phyloP scores from a whole-genome alignment of 2,113 vertebrate genomes.

The Agelaius tricolor region DNA sequence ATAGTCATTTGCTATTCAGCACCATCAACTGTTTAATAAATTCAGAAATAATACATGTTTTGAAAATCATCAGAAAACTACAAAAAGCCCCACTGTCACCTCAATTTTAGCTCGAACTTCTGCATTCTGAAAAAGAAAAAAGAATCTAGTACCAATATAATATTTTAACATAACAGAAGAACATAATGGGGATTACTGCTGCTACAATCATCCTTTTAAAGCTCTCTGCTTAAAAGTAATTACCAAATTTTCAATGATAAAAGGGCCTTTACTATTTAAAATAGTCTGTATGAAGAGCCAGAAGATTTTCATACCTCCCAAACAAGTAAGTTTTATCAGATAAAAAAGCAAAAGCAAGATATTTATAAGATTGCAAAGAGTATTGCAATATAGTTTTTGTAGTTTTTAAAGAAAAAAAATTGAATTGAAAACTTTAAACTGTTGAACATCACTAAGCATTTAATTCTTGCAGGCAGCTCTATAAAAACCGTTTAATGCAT shows the following conservation, averaged over 20 bases:
- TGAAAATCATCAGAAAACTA: not conserved
- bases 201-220: not conserved
- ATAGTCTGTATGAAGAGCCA: not conserved
- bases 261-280: not conserved
- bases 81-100: not conserved
- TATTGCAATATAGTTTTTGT: not conserved
- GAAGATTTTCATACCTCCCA: not conserved
- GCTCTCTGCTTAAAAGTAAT: not conserved
- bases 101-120: not conserved
- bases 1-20: not conserved
- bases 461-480: not conserved
- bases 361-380: not conserved
- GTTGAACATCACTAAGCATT: not conserved
- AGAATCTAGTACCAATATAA: not conserved
- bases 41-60: not conserved
- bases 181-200: not conserved
- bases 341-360: not conserved
- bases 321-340: not conserved
- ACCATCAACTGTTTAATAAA: not conserved
- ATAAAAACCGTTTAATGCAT: not conserved
- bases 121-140: not conserved
- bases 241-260: not conserved
- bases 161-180: conserved; percentile 1
- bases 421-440: not conserved
- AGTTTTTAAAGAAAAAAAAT: not conserved